Evolutionary conservation across 2,888 invertebrate species (phyloP), one percentile per base, ranked within the genome.

Genomic region (Pseudococcus jackbeardsleyi): DNA sequence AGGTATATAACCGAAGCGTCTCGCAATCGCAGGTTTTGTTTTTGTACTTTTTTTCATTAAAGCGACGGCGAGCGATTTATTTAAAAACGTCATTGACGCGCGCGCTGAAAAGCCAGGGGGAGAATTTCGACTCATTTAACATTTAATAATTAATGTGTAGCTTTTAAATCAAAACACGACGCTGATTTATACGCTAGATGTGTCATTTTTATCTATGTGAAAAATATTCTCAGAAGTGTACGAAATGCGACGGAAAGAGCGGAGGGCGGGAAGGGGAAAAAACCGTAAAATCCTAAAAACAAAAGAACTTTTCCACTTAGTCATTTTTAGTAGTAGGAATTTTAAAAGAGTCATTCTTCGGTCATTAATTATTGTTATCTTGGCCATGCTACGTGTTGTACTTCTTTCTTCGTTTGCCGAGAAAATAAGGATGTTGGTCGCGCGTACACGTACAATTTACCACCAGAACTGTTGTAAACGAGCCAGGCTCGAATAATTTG

Each of bases 341-440:
- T 33, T 79, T 26, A 33, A 22, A 39, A 26, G 26, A 79, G 79
- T 79, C 79, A 79, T 79, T 79, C 42, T 42, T 79, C n/a, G 26
- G 42, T 79, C 79, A 79, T 79, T 79, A 79, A 79, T 79, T 79
- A 79, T 79, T 42, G 79, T 79, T 79, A 79, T 79, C 79, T 79
- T 42, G 79, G n/a, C 26, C 42, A 15, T 42, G 79, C 26, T 79
- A 15, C 79, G 79, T 79, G 17, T 39, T 42, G 26, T 72, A 72
- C 59, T 72, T 26, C 68, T 59, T 19, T 59, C 19, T 19, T 5
- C 54, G 11, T 11, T 15, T 5, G 19, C 19, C 5, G 19, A 59
- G 59, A 59, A 59, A 59, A 59, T 59, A 7, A 19, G 19, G 59
- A 8, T 17, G 54, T 5, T 59, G 59, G 59, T 54, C 54, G 54